Percentiles rank a stretch among this genome's conserved stretches.
phyloP scores from a whole-genome alignment of 2,797 vertebrate genomes.

The Bucorvus abyssinicus region DNA sequence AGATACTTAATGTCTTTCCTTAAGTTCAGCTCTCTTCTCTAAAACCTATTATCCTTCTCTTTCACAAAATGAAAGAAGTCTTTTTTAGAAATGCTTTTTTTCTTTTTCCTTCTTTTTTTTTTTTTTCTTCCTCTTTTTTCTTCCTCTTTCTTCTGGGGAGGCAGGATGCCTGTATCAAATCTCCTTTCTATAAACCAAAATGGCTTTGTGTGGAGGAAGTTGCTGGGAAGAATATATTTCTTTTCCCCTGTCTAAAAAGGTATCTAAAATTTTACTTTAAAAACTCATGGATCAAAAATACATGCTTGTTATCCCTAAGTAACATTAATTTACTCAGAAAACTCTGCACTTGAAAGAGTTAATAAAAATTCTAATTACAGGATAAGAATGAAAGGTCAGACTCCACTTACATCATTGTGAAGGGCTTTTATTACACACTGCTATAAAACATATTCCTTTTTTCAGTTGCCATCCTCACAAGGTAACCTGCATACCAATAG shows the following conservation, averaged over 20 bases:
- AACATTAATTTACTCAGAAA: conserved; percentile 59
- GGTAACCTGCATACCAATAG: conserved; percentile 71
- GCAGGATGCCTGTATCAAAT: background rate
- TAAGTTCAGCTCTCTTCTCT: conserved; percentile 23
- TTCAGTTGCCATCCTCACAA: conserved; percentile 58
- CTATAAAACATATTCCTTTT: conserved; percentile 68
- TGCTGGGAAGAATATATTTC: background rate
- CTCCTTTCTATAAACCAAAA: background rate
- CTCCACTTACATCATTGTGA: conserved; percentile 65
- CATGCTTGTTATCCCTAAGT: background rate
- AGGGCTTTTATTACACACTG: conserved; percentile 67
- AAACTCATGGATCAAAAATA: conserved; percentile 9
- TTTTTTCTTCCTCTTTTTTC: background rate
- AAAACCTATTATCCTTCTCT: background rate
- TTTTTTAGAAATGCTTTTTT: background rate
- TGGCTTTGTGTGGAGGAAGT: background rate
- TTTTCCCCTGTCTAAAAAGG: background rate
- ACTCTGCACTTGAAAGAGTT: conserved; percentile 61
- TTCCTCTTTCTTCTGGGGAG: background rate
- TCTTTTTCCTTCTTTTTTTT: no score
- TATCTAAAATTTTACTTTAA: background rate
- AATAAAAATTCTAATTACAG: conserved; percentile 74
- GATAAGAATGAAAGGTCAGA: conserved; percentile 72
- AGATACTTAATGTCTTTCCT: conserved; percentile 37
- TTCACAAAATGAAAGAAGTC: conserved; percentile 16